phyloP scores from a whole-genome alignment of 2,888 invertebrate genomes.

The Deilephila elpenor region DNA sequence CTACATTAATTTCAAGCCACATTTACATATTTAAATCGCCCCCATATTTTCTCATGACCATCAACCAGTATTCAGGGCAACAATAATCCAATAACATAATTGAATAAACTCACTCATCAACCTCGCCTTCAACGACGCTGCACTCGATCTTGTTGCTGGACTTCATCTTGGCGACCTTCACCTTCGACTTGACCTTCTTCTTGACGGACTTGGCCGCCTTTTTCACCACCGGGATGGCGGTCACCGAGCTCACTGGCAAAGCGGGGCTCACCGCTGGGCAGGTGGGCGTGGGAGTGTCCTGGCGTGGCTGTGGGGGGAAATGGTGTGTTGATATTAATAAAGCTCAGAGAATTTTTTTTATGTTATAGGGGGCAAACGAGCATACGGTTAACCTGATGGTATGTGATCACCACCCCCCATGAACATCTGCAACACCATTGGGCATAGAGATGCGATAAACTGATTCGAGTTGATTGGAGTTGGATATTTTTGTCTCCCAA shows the following conservation, averaged over 20 bases:
- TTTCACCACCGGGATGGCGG: slow-evolving; percentile 60
- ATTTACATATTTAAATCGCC: too few species aligned
- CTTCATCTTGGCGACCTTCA: slow-evolving; percentile 61
- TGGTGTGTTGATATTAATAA: not conserved
- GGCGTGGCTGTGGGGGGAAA: slow-evolving; percentile 59
- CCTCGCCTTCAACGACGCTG: slow-evolving; percentile 56
- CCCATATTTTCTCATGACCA: not conserved
- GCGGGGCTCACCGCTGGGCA: slow-evolving; percentile 74
- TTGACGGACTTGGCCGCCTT: slow-evolving; percentile 60
- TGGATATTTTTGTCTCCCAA: too few species aligned
- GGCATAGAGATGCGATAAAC: too few species aligned
- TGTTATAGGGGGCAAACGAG: too few species aligned
- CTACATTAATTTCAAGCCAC: too few species aligned
- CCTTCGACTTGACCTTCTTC: slow-evolving; percentile 63
- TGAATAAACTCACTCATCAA: slow-evolving; percentile 66
- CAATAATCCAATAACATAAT: not conserved
- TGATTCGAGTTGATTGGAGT: too few species aligned
- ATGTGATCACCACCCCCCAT: too few species aligned
- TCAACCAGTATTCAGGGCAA: not conserved
- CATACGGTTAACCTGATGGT: too few species aligned
- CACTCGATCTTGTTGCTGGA: slow-evolving; percentile 58
- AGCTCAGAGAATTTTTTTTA: too few species aligned
- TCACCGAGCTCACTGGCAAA: slow-evolving; percentile 72
- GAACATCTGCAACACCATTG: too few species aligned
- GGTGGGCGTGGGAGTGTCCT: slow-evolving; percentile 66